Percentiles rank a stretch among this genome's conserved stretches.
phyloP scores from a whole-genome alignment of 2,797 vertebrate species.

The Danio aesculapii region DNA sequence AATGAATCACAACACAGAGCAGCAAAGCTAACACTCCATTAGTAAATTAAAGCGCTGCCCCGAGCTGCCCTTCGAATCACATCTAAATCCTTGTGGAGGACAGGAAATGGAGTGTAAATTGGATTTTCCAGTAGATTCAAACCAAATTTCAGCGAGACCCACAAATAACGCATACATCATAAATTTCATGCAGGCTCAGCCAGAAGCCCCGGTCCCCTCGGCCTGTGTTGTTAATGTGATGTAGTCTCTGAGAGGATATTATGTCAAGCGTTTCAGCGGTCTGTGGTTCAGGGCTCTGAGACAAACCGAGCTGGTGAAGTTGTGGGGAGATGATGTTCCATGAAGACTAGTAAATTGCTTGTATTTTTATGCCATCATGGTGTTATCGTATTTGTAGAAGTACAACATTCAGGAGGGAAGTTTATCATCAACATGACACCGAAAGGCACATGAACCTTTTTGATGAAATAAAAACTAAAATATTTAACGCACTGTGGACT shows the following conservation, averaged over 20 bases:
- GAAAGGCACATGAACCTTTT: constrained; percentile 43
- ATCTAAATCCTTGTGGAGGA: constrained; percentile 61
- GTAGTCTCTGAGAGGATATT: constrained; percentile 77
- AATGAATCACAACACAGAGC: constrained; percentile 54
- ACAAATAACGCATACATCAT: constrained; percentile 83
- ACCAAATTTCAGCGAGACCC: constrained; percentile 75
- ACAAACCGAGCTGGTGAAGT: constrained; percentile 1
- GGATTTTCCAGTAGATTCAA: constrained; percentile 76
- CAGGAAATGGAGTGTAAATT: constrained; percentile 74
- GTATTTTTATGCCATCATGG: constrained; percentile 19
- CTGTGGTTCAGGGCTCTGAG: constrained; percentile 33
- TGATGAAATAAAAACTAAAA: constrained; percentile 24
- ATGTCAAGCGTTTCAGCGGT: constrained; percentile 73
- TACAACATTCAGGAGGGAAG: constrained; percentile 53
- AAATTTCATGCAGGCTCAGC: constrained; percentile 74
- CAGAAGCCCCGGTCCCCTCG: constrained; percentile 74
- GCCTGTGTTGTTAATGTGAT: constrained; percentile 76
- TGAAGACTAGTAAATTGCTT: constrained; percentile 19
- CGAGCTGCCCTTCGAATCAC: constrained; percentile 52
- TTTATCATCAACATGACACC: constrained; percentile 56
- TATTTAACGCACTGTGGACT: constrained; percentile 14
- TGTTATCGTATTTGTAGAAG: constrained; percentile 51
- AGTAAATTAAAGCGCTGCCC: constrained; percentile 66
- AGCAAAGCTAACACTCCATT: constrained; percentile 60
- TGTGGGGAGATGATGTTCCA: constrained; percentile 15